Conservation (phyloP, 2,797 vertebrate genomes). For the Masticophis lateralis region DNA sequence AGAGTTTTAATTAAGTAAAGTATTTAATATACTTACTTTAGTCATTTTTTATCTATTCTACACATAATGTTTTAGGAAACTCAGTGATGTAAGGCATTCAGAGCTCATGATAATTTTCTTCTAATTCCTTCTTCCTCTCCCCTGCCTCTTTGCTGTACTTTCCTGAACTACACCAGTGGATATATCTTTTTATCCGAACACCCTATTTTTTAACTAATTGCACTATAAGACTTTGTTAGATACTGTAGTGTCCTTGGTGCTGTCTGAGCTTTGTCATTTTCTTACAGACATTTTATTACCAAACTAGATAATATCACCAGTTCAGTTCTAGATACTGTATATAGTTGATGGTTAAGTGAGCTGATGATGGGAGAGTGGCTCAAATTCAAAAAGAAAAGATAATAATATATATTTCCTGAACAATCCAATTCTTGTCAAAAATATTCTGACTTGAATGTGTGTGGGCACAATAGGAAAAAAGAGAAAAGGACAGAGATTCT, state of each 20-base stretch:
- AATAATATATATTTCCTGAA: not conserved
- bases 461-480: not conserved
- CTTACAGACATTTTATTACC: not conserved
- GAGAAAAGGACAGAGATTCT: not conserved
- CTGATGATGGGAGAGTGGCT: not conserved
- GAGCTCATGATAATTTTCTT: not conserved
- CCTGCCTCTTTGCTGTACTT: not conserved
- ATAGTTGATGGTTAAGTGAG: not conserved
- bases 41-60: not conserved
- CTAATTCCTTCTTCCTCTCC: not conserved
- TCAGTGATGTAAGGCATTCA: not conserved
- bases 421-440: not conserved
- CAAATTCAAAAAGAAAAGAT: not conserved
- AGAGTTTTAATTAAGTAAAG: not conserved
- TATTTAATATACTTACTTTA: not conserved
- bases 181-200: not conserved
- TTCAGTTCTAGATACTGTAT: not conserved
- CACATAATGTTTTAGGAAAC: not conserved
- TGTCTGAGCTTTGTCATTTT: not conserved
- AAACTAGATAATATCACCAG: not conserved
- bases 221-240: not conserved
- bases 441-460: not conserved
- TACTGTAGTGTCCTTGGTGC: not conserved
- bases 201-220: not conserved
- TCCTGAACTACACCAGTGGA: not conserved